Evolutionary conservation across 1,140 invertebrate species (phyloP).

Genomic region (Dermatophagoides farinae): DNA sequence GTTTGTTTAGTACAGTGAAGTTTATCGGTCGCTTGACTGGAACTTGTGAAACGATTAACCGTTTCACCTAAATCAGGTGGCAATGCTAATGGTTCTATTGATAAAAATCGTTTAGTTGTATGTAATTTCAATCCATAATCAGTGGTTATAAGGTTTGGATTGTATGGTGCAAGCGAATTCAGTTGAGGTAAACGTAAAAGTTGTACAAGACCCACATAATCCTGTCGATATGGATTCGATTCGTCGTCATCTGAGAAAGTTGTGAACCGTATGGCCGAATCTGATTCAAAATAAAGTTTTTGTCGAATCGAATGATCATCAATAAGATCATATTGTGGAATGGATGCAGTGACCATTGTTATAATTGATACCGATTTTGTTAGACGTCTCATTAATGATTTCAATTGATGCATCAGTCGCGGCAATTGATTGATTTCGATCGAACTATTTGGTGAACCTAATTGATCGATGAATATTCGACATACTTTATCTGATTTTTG

Average conservation of each 20-base stretch:
- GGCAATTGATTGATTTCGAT: not conserved
- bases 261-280: not conserved
- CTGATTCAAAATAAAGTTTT: not conserved
- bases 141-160: not conserved
- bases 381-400: not conserved
- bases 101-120: not conserved
- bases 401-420: not conserved
- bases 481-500: not conserved
- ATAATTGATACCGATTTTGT: not conserved
- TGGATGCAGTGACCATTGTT: not conserved
- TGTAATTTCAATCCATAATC: slow-evolving; percentile 1
- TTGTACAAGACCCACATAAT: slow-evolving; percentile 1
- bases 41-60: slow-evolving; percentile 1
- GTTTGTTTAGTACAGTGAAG: not conserved
- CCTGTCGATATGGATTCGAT: not conserved
- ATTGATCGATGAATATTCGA: slow-evolving; percentile 3
- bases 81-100: not conserved
- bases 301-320: not conserved
- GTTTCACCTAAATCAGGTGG: slow-evolving; percentile 4
- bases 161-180: slow-evolving; percentile 4
- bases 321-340: not conserved
- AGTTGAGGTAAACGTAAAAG: slow-evolving; percentile 1
- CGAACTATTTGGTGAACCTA: not conserved
- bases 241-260: not conserved
- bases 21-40: not conserved